Conservation (phyloP, 2,888 invertebrate species). For the Urechis unicinctus region DNA sequence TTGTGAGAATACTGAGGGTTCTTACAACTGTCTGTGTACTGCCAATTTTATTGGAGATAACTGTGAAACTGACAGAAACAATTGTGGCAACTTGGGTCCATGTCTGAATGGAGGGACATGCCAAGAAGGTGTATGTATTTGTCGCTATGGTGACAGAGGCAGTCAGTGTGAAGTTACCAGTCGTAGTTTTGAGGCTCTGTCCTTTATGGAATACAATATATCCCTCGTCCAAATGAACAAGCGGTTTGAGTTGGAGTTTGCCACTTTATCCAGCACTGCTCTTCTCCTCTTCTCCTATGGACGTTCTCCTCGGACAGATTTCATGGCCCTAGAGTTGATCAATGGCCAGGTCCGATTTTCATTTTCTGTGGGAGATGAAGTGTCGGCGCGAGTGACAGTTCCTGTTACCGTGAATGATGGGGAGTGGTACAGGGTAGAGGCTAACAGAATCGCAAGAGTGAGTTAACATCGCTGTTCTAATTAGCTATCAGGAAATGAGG, state of each 20-base stretch:
- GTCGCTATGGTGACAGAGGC: conserved; percentile 78
- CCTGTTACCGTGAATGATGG: conserved; percentile 72
- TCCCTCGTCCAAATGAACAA: conserved; percentile 74
- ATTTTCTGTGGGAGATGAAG: conserved; percentile 65
- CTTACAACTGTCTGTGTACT: conserved; percentile 33
- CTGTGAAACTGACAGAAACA: conserved; percentile 28
- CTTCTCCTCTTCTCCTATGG: conserved; percentile 73
- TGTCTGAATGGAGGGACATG: conserved; percentile 36
- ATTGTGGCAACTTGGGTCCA: conserved; percentile 29
- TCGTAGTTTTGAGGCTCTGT: conserved; percentile 80
- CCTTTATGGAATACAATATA: conserved; percentile 76
- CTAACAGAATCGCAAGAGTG: conserved; percentile 32
- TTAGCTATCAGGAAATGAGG: too few species aligned
- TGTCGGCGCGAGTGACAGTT: conserved; percentile 69
- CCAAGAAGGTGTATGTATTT: conserved; percentile 56
- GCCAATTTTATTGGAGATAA: conserved; percentile 31
- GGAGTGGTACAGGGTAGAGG: conserved; percentile 78
- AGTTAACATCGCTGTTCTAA: too few species aligned
- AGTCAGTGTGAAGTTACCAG: conserved; percentile 85
- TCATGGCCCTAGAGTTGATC: conserved; percentile 82
- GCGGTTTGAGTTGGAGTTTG: conserved; percentile 80
- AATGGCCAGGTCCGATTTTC: conserved; percentile 75
- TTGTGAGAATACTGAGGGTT: conserved; percentile 54
- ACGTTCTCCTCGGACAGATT: conserved; percentile 60
- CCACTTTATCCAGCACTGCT: conserved; percentile 79